Conservation (phyloP, 2,797 vertebrate species). For the Lutjanus argentimaculatus region DNA sequence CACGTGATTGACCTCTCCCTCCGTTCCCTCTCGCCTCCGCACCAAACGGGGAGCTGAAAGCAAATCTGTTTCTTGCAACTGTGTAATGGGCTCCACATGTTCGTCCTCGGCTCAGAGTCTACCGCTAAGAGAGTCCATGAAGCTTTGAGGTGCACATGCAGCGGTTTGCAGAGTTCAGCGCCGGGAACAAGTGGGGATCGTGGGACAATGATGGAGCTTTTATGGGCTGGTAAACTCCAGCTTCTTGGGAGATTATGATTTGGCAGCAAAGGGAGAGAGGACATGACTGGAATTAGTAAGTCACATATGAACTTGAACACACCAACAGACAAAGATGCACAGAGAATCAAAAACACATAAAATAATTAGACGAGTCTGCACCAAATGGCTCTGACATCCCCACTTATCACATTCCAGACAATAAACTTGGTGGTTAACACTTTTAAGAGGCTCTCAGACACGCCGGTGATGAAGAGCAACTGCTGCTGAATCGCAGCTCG, state of each 20-base stretch:
- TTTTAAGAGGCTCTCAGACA: constrained; percentile 32
- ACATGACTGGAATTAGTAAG: constrained; percentile 18
- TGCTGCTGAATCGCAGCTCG: constrained; percentile 36
- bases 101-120: constrained; percentile 25
- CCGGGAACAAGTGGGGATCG: constrained; percentile 39
- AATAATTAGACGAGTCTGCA: constrained; percentile 9
- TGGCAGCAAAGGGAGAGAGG: neutral
- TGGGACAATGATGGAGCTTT: constrained; percentile 44
- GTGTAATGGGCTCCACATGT: constrained; percentile 71
- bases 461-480: constrained; percentile 61
- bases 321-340: neutral
- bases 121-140: constrained; percentile 33
- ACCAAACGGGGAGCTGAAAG: constrained; percentile 60
- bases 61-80: constrained; percentile 76
- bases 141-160: constrained; percentile 61
- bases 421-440: constrained; percentile 38
- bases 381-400: constrained; percentile 5
- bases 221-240: constrained; percentile 27
- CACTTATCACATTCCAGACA: constrained; percentile 27
- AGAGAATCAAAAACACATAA: constrained; percentile 1
- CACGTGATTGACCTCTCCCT: constrained; percentile 48
- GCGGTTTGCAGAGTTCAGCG: constrained; percentile 49
- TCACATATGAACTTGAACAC: neutral
- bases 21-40: constrained; percentile 38
- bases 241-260: constrained; percentile 27